Evolutionary conservation across 2,888 invertebrate genomes (phyloP).

Genomic region (Andrena marginata): DNA sequence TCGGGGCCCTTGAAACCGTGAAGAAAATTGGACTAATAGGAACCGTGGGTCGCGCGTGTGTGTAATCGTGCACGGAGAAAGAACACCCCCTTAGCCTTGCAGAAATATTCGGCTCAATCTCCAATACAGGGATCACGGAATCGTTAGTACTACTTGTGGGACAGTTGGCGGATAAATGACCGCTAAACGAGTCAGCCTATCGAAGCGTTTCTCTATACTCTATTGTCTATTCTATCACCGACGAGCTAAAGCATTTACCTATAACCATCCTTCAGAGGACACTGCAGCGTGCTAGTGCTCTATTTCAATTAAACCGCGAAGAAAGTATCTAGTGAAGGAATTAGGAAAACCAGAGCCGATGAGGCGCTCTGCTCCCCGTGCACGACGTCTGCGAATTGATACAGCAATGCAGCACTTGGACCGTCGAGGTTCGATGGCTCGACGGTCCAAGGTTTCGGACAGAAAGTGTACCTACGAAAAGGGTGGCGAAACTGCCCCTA

Average conservation of each 20-base stretch:
- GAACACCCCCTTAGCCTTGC: background rate
- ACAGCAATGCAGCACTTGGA: background rate
- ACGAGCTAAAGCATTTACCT: background rate
- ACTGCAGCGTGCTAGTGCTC: no score
- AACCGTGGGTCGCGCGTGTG: constrained; percentile 55
- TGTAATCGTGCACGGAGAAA: constrained; percentile 9
- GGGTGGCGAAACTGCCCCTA: background rate
- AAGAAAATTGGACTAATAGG: constrained; percentile 59
- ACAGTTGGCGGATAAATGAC: background rate
- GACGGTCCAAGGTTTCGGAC: constrained; percentile 4
- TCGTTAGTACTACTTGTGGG: background rate
- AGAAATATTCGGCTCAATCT: background rate
- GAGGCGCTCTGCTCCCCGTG: constrained; percentile 18
- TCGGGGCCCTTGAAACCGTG: constrained; percentile 26
- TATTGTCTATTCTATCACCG: background rate
- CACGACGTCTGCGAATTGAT: constrained; percentile 31
- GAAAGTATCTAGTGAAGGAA: background rate
- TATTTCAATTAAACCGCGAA: background rate
- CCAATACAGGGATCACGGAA: background rate
- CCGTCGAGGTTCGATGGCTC: background rate
- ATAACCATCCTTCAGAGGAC: no score
- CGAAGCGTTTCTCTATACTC: background rate
- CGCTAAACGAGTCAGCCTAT: background rate
- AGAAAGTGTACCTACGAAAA: constrained; percentile 17
- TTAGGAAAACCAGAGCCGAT: background rate